These are phyloP conservation scores for Cossypha caffra DNA, from an alignment of 2,797 vertebrate species.

Conservation along the genomic window DNA sequence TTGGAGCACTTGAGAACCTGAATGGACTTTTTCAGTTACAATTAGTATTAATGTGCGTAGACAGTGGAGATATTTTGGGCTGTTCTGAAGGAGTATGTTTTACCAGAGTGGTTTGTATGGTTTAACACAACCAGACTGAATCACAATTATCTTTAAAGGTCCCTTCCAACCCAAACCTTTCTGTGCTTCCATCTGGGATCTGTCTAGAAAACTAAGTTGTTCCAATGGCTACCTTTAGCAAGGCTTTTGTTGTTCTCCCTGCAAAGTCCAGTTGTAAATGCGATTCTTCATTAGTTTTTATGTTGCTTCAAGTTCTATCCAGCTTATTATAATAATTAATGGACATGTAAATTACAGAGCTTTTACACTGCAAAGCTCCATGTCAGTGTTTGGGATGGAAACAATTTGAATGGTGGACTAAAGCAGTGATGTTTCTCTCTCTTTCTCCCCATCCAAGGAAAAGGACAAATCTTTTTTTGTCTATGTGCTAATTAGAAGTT, in stretches of 20 bases:
- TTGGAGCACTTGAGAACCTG: background rate
- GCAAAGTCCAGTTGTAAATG: background rate
- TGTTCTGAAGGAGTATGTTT: background rate
- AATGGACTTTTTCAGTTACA: background rate
- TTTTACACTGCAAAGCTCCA: background rate
- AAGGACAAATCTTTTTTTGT: background rate
- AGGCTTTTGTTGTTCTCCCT: background rate
- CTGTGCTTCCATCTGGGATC: background rate
- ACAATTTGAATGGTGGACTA: background rate
- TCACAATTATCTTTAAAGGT: background rate
- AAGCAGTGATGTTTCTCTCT: background rate
- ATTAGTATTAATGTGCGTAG: background rate
- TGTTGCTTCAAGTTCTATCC: background rate
- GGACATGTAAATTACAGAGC: background rate
- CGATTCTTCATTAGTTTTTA: background rate
- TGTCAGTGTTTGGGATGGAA: background rate
- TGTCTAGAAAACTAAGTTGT: background rate
- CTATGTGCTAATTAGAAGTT: background rate
- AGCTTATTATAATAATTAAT: background rate
- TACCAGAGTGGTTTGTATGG: background rate
- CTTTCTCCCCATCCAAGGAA: background rate
- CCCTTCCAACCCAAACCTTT: background rate
- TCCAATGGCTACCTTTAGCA: background rate
- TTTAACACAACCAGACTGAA: background rate
- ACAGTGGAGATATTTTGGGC: background rate